Conservation (phyloP, 2,113 vertebrate genomes). For the Onychorhynchus coronatus region DNA sequence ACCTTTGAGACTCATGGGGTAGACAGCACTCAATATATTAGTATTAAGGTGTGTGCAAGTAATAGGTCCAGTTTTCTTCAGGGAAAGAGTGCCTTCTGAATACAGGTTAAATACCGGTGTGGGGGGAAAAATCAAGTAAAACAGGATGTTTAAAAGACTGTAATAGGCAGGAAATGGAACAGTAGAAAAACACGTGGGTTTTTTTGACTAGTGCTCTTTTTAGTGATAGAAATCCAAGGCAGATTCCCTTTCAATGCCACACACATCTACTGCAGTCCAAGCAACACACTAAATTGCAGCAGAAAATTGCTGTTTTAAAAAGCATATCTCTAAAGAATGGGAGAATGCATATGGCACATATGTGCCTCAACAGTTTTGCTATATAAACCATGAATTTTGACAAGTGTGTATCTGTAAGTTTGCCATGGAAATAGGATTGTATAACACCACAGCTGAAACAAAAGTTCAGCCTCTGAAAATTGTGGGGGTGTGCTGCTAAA, state of each 20-base stretch:
- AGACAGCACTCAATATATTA: neutral
- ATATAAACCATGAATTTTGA: conserved; percentile 62
- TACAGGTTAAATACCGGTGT: neutral
- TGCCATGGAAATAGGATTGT: conserved; percentile 64
- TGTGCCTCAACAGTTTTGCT: conserved; percentile 45
- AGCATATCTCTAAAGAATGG: conserved; percentile 20
- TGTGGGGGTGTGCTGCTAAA: conserved; percentile 40
- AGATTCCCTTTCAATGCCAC: neutral
- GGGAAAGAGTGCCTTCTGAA: neutral
- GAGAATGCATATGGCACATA: conserved; percentile 42
- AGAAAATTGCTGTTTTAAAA: conserved; percentile 19
- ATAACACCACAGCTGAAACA: conserved; percentile 63
- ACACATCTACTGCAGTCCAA: neutral
- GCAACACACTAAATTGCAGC: conserved; percentile 5
- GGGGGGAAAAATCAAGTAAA: neutral
- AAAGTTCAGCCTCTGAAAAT: conserved; percentile 63
- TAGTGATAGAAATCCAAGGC: neutral
- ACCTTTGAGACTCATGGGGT: neutral
- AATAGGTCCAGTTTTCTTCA: neutral
- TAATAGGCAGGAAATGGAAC: neutral
- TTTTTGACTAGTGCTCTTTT: conserved; percentile 1
- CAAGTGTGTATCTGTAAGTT: conserved; percentile 58
- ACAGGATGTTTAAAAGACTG: neutral
- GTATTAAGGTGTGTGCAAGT: neutral
- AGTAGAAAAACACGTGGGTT: neutral